Conservation (phyloP, 2,797 vertebrate genomes). For the Chrosomus eos region DNA sequence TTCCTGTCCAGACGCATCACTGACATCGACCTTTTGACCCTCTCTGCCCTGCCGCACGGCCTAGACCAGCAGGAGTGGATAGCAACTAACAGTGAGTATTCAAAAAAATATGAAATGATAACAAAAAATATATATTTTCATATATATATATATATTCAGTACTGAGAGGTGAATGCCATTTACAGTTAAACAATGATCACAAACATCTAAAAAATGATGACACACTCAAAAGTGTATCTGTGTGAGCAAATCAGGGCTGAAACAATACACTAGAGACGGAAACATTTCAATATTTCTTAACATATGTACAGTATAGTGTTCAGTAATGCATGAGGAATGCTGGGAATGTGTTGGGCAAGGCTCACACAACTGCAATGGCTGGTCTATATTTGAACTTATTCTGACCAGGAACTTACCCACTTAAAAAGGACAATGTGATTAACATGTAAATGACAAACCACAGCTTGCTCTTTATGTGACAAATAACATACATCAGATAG, state of each 20-base stretch:
- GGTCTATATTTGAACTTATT: not conserved
- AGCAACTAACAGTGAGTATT: slow-evolving; percentile 79
- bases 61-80: slow-evolving; percentile 80
- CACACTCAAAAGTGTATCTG: not conserved
- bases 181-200: not conserved
- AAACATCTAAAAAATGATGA: not conserved
- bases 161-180: not conserved
- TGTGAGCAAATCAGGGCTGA: not conserved
- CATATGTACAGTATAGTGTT: not conserved
- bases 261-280: not conserved
- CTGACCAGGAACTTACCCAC: not conserved
- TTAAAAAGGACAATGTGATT: not conserved
- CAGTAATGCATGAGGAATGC: not conserved
- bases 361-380: not conserved
- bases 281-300: slow-evolving; percentile 13
- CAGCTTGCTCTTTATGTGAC: not conserved
- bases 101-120: not conserved
- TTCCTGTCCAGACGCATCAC: slow-evolving; percentile 73
- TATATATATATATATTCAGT: too few species aligned
- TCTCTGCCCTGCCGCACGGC: slow-evolving; percentile 73
- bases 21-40: slow-evolving; percentile 67
- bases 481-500: not conserved
- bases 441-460: not conserved
- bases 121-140: too few species aligned
- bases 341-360: slow-evolving; percentile 19